Percentiles rank a stretch among this genome's conserved stretches.
Evolutionary conservation across 2,797 vertebrate species (phyloP).

Genomic region (Sebastes minor): DNA sequence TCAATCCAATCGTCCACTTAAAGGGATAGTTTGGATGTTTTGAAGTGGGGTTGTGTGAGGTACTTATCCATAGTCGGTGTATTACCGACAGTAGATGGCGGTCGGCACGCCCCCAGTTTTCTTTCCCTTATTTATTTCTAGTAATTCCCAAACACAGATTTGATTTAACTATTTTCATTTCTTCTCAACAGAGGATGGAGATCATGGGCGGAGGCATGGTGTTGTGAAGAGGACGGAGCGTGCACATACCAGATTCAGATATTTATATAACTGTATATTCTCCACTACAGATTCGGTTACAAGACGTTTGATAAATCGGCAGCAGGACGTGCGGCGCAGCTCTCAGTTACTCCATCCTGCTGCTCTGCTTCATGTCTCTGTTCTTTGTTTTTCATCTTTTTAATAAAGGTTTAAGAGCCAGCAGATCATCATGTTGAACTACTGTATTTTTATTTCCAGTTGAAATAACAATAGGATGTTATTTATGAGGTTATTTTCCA

Average conservation of each 20-base stretch:
- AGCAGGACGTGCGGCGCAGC: too few relatives aligned
- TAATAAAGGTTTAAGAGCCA: slow-evolving; percentile 4
- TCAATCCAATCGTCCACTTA: not conserved
- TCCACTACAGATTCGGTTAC: not conserved
- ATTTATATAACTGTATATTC: slow-evolving; percentile 26
- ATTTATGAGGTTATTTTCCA: not conserved
- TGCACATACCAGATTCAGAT: not conserved
- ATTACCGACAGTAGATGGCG: too few relatives aligned
- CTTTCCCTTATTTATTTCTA: not conserved
- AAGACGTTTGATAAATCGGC: too few relatives aligned
- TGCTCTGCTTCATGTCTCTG: not conserved
- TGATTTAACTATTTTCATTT: not conserved
- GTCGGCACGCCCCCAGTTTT: too few relatives aligned
- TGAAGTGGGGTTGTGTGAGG: too few relatives aligned
- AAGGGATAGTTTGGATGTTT: too few relatives aligned
- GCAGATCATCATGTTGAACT: not conserved
- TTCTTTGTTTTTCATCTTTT: not conserved
- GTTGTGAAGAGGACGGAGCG: slow-evolving; percentile 75
- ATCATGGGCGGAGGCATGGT: slow-evolving; percentile 94
- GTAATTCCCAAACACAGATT: not conserved
- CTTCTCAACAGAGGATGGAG: slow-evolving; percentile 88
- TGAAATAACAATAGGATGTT: not conserved
- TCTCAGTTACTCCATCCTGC: not conserved
- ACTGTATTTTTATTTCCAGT: slow-evolving; percentile 4
- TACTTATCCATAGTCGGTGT: not conserved